These are phyloP conservation scores for Pungitius pungitius DNA, from an alignment of 2,113 vertebrate genomes.

Conservation along the genomic window DNA sequence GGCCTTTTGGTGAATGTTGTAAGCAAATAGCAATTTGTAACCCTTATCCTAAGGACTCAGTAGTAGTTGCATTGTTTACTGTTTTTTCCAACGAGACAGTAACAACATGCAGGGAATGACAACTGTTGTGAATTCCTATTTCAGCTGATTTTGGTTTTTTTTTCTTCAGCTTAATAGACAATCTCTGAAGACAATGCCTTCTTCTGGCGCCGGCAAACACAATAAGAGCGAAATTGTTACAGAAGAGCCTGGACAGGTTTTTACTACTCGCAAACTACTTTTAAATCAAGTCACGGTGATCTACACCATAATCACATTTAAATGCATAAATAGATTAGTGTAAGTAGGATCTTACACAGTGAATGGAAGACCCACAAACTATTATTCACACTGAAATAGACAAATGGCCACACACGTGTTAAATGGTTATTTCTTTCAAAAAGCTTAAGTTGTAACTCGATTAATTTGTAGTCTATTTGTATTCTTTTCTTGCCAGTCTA, in stretches of 20 bases:
- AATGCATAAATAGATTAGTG: constrained; percentile 18
- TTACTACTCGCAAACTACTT: too few relatives aligned
- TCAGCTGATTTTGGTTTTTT: constrained; percentile 2
- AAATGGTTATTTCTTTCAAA: constrained; percentile 5
- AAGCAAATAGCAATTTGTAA: neutral
- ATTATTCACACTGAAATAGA: neutral
- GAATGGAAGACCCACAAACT: neutral
- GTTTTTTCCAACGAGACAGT: neutral
- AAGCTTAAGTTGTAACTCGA: neutral
- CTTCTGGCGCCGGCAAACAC: constrained; percentile 40
- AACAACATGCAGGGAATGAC: neutral
- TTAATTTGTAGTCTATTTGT: constrained; percentile 4
- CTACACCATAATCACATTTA: neutral
- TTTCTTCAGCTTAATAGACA: constrained; percentile 46
- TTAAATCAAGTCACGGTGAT: too few relatives aligned
- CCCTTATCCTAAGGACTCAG: neutral
- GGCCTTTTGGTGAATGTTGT: neutral
- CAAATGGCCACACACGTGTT: neutral
- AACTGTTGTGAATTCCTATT: constrained; percentile 1
- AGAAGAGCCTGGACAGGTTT: neutral
- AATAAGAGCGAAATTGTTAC: constrained; percentile 12
- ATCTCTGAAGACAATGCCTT: constrained; percentile 41
- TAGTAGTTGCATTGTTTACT: neutral
- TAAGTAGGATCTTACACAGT: neutral
- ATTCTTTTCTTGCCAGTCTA: constrained; percentile 12